These are phyloP conservation scores for Porites divaricata DNA, from an alignment of 92 coral and sea anemone genomes.

Conservation along the genomic window DNA sequence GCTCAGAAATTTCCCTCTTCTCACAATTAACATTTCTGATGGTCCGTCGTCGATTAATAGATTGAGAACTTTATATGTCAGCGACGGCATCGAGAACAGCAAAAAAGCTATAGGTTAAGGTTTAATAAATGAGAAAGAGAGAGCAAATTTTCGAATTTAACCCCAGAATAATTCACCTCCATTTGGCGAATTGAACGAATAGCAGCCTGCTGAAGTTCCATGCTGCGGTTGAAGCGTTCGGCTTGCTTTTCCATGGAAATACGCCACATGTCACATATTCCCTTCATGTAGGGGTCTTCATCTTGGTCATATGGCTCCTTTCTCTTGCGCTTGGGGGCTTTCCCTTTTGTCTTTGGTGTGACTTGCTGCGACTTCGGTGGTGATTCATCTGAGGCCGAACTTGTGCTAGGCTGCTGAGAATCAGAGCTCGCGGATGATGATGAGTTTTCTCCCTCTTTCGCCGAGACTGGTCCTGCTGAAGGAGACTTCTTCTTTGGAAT, in stretches of 20 bases:
- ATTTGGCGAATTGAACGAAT: too few relatives aligned
- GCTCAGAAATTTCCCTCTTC: too few relatives aligned
- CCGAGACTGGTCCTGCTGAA: background rate
- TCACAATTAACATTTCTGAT: too few relatives aligned
- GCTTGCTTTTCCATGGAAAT: conserved; percentile 44
- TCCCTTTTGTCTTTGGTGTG: background rate
- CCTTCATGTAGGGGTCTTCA: conserved; percentile 40
- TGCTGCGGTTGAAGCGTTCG: conserved; percentile 42
- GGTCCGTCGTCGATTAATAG: too few relatives aligned
- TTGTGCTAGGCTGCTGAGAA: conserved; percentile 3
- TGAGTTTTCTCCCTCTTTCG: background rate
- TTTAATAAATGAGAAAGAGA: too few relatives aligned
- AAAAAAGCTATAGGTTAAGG: too few relatives aligned
- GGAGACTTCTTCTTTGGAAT: conserved; percentile 16
- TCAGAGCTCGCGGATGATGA: background rate
- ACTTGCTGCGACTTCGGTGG: conserved; percentile 12
- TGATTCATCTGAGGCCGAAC: conserved; percentile 7
- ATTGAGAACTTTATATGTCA: too few relatives aligned
- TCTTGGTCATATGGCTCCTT: conserved; percentile 18
- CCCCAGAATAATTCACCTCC: too few relatives aligned
- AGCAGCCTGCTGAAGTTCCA: conserved; percentile 57
- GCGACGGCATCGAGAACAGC: too few relatives aligned
- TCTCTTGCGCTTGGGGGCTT: conserved; percentile 12
- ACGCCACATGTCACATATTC: conserved; percentile 57
- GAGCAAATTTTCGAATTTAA: too few relatives aligned